Conservation (phyloP, 2,113 vertebrate genomes). For the Chiloscyllium plagiosum region DNA sequence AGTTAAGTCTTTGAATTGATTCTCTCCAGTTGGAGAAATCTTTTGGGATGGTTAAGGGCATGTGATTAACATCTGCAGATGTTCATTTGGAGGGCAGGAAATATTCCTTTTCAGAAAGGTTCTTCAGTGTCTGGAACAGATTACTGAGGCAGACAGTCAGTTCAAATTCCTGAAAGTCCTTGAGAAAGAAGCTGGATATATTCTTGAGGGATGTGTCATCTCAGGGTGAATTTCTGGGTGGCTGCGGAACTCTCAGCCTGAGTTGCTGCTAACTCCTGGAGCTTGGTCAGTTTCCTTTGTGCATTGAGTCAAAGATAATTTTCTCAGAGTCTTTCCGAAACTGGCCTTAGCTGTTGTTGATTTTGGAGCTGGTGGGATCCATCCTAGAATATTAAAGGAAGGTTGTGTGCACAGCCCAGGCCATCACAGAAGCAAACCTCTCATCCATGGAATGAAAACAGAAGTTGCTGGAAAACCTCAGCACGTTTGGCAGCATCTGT, state of each 20-base stretch:
- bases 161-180: neutral
- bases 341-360: neutral
- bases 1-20: neutral
- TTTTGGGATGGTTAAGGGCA: neutral
- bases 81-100: neutral
- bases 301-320: neutral
- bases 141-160: neutral
- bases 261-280: neutral
- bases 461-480: too few species aligned
- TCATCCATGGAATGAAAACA: too few species aligned
- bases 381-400: too few species aligned
- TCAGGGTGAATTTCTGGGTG: neutral
- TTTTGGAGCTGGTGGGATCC: neutral
- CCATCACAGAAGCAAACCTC: too few species aligned
- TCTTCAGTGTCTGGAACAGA: neutral
- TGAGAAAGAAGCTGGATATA: neutral
- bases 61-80: neutral
- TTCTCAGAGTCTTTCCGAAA: neutral
- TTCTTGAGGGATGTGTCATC: neutral
- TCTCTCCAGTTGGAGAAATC: neutral
- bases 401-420: too few species aligned
- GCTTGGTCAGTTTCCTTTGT: neutral
- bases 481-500: too few species aligned
- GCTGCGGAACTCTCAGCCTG: neutral
- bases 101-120: neutral